phyloP scores from a whole-genome alignment of 2,113 vertebrate genomes.

The Brachyhypopomus occidentalis region DNA sequence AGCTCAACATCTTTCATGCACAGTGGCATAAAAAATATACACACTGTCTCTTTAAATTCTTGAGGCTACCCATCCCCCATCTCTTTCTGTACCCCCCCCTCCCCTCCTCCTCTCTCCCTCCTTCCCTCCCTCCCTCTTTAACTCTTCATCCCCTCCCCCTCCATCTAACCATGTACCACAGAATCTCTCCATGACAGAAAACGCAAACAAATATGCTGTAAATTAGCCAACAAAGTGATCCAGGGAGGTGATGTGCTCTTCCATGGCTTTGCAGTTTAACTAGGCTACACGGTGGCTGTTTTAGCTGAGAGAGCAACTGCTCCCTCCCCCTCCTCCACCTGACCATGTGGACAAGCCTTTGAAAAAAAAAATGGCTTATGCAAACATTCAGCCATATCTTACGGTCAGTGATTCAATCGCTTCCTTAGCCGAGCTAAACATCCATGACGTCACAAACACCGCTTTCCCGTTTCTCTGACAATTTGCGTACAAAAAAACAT shows the following conservation, averaged over 20 bases:
- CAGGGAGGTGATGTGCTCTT: constrained; percentile 8
- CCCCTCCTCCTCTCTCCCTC: constrained; percentile 5
- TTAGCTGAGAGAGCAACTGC: constrained; percentile 36
- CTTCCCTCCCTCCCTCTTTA: background rate
- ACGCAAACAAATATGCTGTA: constrained; percentile 42
- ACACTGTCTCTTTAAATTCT: constrained; percentile 58
- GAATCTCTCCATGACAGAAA: constrained; percentile 42
- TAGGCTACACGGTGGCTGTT: constrained; percentile 37
- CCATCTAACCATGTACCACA: constrained; percentile 34
- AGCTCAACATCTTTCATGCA: constrained; percentile 17
- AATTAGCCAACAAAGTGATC: background rate
- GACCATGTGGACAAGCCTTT: constrained; percentile 40
- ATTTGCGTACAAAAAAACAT: background rate
- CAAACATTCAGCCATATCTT: background rate
- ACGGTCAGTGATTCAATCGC: background rate
- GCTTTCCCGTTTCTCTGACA: too few relatives aligned
- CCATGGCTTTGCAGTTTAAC: background rate
- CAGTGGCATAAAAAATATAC: constrained; percentile 24
- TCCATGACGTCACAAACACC: background rate
- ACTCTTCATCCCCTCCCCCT: constrained; percentile 33
- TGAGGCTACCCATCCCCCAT: constrained; percentile 53
- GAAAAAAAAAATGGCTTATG: background rate
- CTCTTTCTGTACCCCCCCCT: constrained; percentile 44
- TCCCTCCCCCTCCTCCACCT: constrained; percentile 12
- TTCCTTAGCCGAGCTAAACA: background rate